These are phyloP conservation scores for Temnothorax longispinosus DNA, from an alignment of 1,140 invertebrate genomes.

Conservation along the genomic window DNA sequence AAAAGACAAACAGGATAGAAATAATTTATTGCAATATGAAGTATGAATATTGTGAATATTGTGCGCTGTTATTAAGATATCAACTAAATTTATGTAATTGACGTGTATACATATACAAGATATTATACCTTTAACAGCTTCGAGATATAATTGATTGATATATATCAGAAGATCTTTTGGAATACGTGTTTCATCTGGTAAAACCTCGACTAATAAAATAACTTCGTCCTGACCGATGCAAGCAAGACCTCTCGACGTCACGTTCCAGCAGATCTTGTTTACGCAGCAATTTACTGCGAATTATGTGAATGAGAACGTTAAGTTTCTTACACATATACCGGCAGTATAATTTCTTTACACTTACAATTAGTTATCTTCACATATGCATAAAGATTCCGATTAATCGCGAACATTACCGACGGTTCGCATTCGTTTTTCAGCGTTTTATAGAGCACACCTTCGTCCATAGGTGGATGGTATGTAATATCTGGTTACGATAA, in stretches of 20 bases:
- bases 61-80: background rate
- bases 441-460: conserved; percentile 84
- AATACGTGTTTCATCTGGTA: conserved; percentile 89
- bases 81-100: background rate
- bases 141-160: conserved; percentile 91
- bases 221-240: conserved; percentile 95
- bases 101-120: background rate
- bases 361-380: conserved; percentile 93
- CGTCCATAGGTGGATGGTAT: conserved; percentile 87
- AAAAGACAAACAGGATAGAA: conserved; percentile 55
- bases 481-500: conserved; percentile 84
- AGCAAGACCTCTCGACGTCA: conserved; percentile 92
- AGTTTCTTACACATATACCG: background rate
- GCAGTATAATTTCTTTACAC: conserved; percentile 77
- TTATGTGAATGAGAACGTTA: conserved; percentile 55
- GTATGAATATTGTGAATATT: background rate
- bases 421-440: conserved; percentile 87
- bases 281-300: conserved; percentile 93
- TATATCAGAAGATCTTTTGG: conserved; percentile 93
- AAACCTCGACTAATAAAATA: conserved; percentile 92
- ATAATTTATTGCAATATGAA: conserved; percentile 17
- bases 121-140: conserved; percentile 91
- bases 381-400: conserved; percentile 91
- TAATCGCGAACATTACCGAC: conserved; percentile 92
- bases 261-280: conserved; percentile 92